Evolutionary conservation across 2,888 invertebrate genomes (phyloP).

Genomic region (Mesorhabditis sp.): DNA sequence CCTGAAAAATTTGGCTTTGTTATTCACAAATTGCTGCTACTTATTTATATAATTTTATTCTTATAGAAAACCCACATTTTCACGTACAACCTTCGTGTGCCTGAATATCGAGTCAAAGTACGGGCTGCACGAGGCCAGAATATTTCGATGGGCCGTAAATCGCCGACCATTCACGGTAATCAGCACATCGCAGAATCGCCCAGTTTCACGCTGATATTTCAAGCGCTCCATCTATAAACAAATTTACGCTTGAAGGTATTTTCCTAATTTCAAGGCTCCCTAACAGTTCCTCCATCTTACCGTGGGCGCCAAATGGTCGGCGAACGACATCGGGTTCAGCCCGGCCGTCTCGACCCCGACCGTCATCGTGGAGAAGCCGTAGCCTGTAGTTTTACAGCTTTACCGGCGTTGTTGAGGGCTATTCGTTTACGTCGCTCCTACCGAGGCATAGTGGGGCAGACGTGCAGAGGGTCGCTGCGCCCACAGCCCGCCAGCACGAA

Average conservation of each 20-base stretch:
- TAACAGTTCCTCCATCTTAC: neutral
- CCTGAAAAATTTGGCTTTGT: no score
- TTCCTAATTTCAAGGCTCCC: neutral
- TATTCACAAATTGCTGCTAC: no score
- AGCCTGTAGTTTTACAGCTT: no score
- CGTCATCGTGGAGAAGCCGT: no score
- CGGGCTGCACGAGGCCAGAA: constrained; percentile 69
- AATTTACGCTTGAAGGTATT: neutral
- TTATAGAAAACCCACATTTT: neutral
- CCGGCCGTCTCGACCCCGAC: constrained; percentile 46
- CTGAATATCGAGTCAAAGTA: constrained; percentile 69
- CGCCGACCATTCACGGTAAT: constrained; percentile 66
- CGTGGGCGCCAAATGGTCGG: constrained; percentile 52
- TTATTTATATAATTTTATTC: no score
- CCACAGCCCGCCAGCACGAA: no score
- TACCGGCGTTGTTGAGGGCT: no score
- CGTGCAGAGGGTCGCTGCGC: no score
- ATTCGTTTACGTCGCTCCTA: no score
- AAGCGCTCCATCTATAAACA: constrained; percentile 58
- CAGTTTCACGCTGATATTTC: constrained; percentile 64
- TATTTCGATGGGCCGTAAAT: constrained; percentile 68
- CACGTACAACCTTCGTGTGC: constrained; percentile 60
- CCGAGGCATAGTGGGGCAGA: no score
- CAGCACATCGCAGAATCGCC: constrained; percentile 67
- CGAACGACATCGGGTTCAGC: constrained; percentile 59